These are phyloP conservation scores for Pterobdella sp. DNA, from an alignment of 2,888 invertebrate genomes.

Conservation along the genomic window DNA sequence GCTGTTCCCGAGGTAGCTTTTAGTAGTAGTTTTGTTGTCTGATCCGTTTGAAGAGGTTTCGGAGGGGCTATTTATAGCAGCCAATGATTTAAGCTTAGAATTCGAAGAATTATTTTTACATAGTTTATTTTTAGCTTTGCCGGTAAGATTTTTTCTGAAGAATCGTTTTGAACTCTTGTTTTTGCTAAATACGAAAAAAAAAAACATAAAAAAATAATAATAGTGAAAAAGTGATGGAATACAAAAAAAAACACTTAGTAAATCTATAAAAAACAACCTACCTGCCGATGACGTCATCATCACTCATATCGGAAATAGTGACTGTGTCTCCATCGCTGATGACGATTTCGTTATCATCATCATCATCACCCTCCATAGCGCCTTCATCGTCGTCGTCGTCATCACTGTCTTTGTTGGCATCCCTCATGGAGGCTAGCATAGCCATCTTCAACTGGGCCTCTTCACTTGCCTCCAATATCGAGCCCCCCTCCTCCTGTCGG, in stretches of 20 bases:
- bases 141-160: too few relatives aligned
- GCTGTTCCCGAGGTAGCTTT: neutral
- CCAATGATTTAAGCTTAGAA: neutral
- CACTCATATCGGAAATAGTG: neutral
- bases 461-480: constrained; percentile 52
- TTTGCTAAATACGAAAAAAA: neutral
- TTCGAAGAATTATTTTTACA: neutral
- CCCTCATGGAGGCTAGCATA: constrained; percentile 51
- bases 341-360: constrained; percentile 16
- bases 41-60: neutral
- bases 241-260: neutral
- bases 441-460: constrained; percentile 54
- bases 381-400: neutral
- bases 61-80: neutral
- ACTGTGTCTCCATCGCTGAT: neutral
- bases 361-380: constrained; percentile 5
- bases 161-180: too few relatives aligned
- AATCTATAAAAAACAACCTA: neutral
- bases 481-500: constrained; percentile 39
- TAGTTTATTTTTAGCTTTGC: neutral
- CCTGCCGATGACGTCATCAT: neutral
- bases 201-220: neutral
- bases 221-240: neutral
- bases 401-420: neutral
- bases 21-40: neutral